phyloP scores from a whole-genome alignment of 2,797 vertebrate species.

The Aythya fuligula region DNA sequence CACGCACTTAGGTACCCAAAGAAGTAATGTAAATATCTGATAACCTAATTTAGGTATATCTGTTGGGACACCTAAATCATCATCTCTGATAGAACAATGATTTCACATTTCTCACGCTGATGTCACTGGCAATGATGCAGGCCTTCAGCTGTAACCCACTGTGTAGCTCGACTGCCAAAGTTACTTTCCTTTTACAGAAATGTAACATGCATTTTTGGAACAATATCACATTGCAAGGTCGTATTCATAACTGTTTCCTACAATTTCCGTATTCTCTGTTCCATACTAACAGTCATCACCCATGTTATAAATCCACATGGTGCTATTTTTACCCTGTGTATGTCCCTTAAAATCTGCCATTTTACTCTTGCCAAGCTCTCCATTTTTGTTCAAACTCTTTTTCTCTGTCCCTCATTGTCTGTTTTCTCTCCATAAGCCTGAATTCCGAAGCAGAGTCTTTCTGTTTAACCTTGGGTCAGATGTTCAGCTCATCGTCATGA shows the following conservation, averaged over 20 bases:
- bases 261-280: not conserved
- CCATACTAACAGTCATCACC: not conserved
- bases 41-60: not conserved
- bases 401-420: not conserved
- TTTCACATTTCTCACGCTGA: not conserved
- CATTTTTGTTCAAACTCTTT: not conserved
- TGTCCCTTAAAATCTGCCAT: not conserved
- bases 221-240: constrained; percentile 59
- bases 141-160: not conserved
- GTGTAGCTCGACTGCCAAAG: not conserved
- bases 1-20: no score
- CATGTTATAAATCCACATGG: not conserved
- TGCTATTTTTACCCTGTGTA: not conserved
- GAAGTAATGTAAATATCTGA: not conserved
- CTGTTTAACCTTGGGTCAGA: not conserved
- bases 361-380: not conserved
- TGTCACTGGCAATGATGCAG: rapidly evolving
- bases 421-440: not conserved
- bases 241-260: not conserved
- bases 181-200: not conserved
- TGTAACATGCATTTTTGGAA: not conserved
- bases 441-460: not conserved
- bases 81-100: not conserved
- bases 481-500: not conserved
- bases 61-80: not conserved